A percentile compares a stretch with the other conserved stretches of the same genome.
Conservation (phyloP, 1,140 invertebrate species). For the Oncopeltus fasciatus region DNA sequence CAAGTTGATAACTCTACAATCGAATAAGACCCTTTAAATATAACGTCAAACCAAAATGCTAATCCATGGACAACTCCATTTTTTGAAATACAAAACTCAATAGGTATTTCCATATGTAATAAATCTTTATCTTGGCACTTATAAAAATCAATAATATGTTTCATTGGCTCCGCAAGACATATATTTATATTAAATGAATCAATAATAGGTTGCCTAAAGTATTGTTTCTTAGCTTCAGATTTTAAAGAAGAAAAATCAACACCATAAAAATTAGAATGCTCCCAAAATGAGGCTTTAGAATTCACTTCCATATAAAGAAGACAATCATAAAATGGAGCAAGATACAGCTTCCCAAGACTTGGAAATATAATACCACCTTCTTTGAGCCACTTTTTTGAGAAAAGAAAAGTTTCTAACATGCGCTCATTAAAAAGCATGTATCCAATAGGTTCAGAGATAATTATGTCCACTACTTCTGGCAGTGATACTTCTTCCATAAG, state of each 20-base stretch:
- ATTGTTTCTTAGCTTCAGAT: constrained; percentile 87
- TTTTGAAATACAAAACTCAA: constrained; percentile 83
- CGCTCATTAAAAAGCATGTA: constrained; percentile 99
- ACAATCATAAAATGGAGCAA: constrained; percentile 97
- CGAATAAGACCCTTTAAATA: constrained; percentile 79
- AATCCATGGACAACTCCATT: constrained; percentile 91
- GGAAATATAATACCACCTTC: constrained; percentile 93
- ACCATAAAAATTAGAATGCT: constrained; percentile 93
- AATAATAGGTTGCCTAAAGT: constrained; percentile 95
- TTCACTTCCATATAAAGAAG: constrained; percentile 95
- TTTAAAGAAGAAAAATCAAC: constrained; percentile 84
- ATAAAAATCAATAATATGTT: constrained; percentile 90
- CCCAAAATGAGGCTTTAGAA: constrained; percentile 96
- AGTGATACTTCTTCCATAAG: constrained; percentile 97
- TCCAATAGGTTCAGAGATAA: constrained; percentile 98
- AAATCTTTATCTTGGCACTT: constrained; percentile 85
- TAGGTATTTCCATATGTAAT: constrained; percentile 84
- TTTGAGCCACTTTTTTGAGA: constrained; percentile 94
- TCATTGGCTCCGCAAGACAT: constrained; percentile 85
- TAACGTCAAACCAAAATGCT: constrained; percentile 99
- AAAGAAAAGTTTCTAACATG: constrained; percentile 97
- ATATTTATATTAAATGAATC: constrained; percentile 98
- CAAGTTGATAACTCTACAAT: constrained; percentile 95
- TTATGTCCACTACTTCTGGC: constrained; percentile 88
- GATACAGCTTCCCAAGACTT: constrained; percentile 84